Evolutionary conservation across 2,888 invertebrate species (phyloP).

Genomic region (Malthinus flaveolus): DNA sequence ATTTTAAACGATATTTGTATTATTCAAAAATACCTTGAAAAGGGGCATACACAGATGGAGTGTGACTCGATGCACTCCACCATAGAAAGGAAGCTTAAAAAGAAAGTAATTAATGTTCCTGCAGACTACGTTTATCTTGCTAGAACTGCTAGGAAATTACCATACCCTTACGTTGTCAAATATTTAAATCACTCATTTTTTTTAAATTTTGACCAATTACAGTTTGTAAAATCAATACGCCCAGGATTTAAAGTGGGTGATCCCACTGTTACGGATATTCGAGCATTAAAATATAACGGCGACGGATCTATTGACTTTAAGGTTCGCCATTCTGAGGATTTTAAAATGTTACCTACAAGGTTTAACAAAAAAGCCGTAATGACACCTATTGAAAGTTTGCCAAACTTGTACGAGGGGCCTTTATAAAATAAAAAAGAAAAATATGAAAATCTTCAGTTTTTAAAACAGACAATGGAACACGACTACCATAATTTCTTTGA

Average conservation of each 20-base stretch:
- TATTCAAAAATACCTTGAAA: conserved; percentile 39
- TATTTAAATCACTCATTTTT: conserved; percentile 30
- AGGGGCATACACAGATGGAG: conserved; percentile 43
- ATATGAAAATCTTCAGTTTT: background rate
- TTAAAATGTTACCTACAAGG: background rate
- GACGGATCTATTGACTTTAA: conserved; percentile 15
- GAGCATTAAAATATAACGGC: conserved; percentile 12
- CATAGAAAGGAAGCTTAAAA: conserved; percentile 33
- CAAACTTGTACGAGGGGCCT: background rate
- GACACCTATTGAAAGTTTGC: background rate
- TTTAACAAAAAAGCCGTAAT: background rate
- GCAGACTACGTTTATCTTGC: conserved; percentile 30
- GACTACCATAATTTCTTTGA: too few relatives aligned
- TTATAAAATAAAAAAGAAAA: background rate
- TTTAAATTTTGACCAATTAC: conserved; percentile 4
- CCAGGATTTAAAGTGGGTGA: conserved; percentile 17
- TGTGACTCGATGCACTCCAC: conserved; percentile 37
- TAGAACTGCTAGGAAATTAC: conserved; percentile 26
- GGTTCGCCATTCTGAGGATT: conserved; percentile 8
- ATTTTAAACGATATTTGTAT: conserved; percentile 29
- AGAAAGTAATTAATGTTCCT: conserved; percentile 27
- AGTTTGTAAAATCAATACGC: conserved; percentile 9
- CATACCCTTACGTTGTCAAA: conserved; percentile 29
- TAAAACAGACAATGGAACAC: too few relatives aligned
- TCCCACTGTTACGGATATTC: conserved; percentile 18